Base-by-base conservation (phyloP, 1,140 invertebrate genomes). In the Procambarus virginalis region DNA sequence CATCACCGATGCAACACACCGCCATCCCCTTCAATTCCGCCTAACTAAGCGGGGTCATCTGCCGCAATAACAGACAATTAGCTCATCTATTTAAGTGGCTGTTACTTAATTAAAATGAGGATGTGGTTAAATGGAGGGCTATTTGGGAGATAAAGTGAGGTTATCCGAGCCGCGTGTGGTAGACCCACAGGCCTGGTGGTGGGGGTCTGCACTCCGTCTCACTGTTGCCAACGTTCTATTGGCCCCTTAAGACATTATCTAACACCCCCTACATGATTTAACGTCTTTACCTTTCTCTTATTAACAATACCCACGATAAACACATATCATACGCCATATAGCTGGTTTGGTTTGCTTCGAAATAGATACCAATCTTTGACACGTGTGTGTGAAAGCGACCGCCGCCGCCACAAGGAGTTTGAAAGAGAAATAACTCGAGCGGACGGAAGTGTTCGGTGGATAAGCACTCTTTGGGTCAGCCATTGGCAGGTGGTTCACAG, bases 121-220 rank as follows among this genome's bases (percentile, higher is more conserved):
- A 73, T 8, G 22, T 34, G 20, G n/a, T 22, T 34, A 73, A 10
- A 34, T 8, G 8, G 68, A 73, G 20, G 20, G 68, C 34, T 73
- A n/a, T 22, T 22, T 22, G 4, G 1, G 55, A 58, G 5, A 58
- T 55, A 80, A 80, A 55, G 78, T 17, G 49, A 12, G 34, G n/a
- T 14, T 80, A 58, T 12, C n/a, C 5, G 78, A 80, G 49, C 78
- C 55, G 78, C 49, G 78, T 80, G 78, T 64, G 60, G 78, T 12
- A 58, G 78, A 80, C 78, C 78, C 10, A n/a, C 78, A 80, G 78
- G 48, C 20, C 58, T 80, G 78, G 49, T 80, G 77, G 77, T 46
- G 20, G 77, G 64, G 12, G 3, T 68, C 77, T 51, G 46, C 77
- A 46, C 77, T 78, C 77, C 77, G 10, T 80, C n/a, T 34, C 68